Percentiles rank a stretch among this genome's conserved stretches.
phyloP scores from a whole-genome alignment of 2,888 invertebrate species.

The Tridacna crocea region DNA sequence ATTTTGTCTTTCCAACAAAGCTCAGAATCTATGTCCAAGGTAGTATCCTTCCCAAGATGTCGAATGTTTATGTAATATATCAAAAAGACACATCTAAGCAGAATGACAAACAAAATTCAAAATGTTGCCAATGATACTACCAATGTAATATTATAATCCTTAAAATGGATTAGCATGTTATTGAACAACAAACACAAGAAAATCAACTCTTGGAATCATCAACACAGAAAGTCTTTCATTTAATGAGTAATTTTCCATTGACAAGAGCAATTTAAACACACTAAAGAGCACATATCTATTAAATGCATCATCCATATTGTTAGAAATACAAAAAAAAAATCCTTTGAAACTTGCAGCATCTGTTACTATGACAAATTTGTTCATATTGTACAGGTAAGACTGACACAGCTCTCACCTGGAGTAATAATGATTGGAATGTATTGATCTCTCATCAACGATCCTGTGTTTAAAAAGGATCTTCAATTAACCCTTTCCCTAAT shows the following conservation, averaged over 20 bases:
- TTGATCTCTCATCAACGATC: conserved; percentile 17
- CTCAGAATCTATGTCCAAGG: no score
- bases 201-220: no score
- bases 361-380: conserved; percentile 21
- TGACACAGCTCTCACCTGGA: conserved; percentile 17
- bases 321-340: neutral
- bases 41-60: no score
- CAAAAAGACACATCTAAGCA: no score
- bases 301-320: conserved; percentile 18
- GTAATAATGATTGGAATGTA: conserved; percentile 22
- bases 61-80: no score
- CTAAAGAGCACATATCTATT: neutral
- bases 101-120: no score
- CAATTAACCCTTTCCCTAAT: neutral
- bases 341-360: neutral
- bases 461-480: neutral
- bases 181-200: no score
- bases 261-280: neutral
- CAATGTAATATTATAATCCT: no score
- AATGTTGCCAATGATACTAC: no score
- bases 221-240: neutral
- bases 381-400: conserved; percentile 15
- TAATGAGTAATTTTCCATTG: conserved; percentile 14
- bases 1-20: no score
- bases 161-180: no score